Evolutionary conservation across 2,113 vertebrate genomes (phyloP).

Genomic region (Oenanthe oenanthe): DNA sequence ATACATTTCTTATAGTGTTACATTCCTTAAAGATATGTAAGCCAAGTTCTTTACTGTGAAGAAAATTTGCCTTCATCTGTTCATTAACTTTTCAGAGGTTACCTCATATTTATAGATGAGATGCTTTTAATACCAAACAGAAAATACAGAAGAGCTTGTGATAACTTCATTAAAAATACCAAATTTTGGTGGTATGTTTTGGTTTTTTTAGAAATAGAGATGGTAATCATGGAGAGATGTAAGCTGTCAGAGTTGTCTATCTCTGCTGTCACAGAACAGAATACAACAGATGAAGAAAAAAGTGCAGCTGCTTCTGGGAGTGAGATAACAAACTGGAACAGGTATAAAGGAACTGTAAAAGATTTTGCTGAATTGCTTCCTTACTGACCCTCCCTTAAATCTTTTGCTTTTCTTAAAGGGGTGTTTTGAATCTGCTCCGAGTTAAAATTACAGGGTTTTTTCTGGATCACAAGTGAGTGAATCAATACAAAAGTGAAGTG

Average conservation of each 20-base stretch:
- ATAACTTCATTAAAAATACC: neutral
- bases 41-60: neutral
- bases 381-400: neutral
- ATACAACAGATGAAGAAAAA: constrained; percentile 97
- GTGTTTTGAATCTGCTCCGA: neutral
- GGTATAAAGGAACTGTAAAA: constrained; percentile 68
- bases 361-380: neutral
- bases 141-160: neutral
- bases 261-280: constrained; percentile 86
- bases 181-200: neutral
- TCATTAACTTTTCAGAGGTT: neutral
- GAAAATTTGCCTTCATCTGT: neutral
- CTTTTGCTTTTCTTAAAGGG: neutral
- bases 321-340: constrained; percentile 81
- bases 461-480: neutral
- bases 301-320: constrained; percentile 85
- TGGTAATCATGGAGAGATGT: constrained; percentile 98
- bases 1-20: neutral
- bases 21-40: neutral
- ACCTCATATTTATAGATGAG: neutral
- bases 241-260: constrained; percentile 78
- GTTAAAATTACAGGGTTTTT: neutral
- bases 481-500: neutral
- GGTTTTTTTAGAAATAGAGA: constrained; percentile 90
- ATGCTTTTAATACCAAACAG: neutral